These are phyloP conservation scores for Camelus bactrianus DNA, from an alignment of 2,113 vertebrate genomes.

Conservation along the genomic window DNA sequence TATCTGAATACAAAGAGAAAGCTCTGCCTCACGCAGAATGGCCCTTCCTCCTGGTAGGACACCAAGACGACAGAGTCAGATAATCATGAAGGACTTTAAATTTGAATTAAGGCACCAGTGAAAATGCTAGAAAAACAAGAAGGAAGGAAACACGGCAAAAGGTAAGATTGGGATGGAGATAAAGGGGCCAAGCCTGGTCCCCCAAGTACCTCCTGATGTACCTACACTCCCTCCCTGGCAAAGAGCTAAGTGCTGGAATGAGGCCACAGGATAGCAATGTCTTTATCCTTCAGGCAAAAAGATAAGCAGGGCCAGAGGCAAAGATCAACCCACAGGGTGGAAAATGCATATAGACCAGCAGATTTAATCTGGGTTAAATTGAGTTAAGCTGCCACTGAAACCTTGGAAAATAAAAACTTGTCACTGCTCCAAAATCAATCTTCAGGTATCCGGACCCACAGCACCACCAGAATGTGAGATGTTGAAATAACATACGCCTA, in stretches of 20 bases:
- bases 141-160: background rate
- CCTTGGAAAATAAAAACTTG: background rate
- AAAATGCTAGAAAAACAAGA: slow-evolving; percentile 35
- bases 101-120: background rate
- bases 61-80: background rate
- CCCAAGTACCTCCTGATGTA: background rate
- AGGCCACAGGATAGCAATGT: background rate
- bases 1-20: background rate
- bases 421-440: background rate
- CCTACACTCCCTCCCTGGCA: background rate
- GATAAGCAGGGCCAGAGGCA: background rate
- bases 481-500: background rate
- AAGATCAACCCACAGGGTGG: background rate
- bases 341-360: background rate
- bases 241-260: background rate
- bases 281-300: slow-evolving; percentile 1
- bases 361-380: background rate
- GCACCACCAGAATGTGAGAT: background rate
- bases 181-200: background rate
- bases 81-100: background rate
- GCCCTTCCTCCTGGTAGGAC: background rate
- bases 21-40: background rate
- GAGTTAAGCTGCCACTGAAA: background rate
- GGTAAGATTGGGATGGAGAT: background rate
- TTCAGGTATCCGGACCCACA: background rate